Conservation (phyloP, 1,140 invertebrate genomes). For the Saccostrea glomerata region DNA sequence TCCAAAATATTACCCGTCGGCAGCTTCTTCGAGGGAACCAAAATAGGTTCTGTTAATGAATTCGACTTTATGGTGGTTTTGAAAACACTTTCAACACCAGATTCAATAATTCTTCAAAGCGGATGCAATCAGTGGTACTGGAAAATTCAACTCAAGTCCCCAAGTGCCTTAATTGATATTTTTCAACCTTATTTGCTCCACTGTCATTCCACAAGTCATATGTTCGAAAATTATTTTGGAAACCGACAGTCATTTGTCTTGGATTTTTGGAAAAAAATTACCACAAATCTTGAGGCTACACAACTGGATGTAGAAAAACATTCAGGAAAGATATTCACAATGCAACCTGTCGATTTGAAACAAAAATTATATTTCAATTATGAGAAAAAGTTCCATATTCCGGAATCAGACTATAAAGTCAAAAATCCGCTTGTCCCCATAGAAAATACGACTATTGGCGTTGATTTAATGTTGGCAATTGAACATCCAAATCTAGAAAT, state of each 20-base stretch:
- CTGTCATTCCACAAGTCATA: neutral
- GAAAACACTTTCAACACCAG: conserved; percentile 16
- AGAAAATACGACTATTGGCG: neutral
- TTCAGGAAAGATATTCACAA: neutral
- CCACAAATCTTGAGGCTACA: neutral
- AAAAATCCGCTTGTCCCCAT: neutral
- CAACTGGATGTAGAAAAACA: neutral
- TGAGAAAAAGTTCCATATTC: neutral
- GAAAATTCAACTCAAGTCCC: neutral
- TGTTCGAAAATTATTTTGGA: neutral
- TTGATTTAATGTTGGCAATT: conserved; percentile 38
- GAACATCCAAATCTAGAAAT: neutral
- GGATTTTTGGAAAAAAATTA: neutral
- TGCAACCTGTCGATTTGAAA: neutral
- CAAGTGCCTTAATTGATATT: neutral
- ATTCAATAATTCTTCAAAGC: neutral
- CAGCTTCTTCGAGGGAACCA: conserved; percentile 29
- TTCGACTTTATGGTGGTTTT: conserved; percentile 40
- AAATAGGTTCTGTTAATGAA: conserved; percentile 15
- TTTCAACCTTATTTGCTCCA: neutral
- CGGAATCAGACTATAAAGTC: neutral
- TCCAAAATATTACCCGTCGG: conserved; percentile 9
- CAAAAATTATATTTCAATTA: conserved; percentile 11
- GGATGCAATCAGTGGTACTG: conserved; percentile 1
- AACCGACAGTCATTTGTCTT: neutral